phyloP scores from a whole-genome alignment of 2,797 vertebrate genomes.

The Zalophus californianus region DNA sequence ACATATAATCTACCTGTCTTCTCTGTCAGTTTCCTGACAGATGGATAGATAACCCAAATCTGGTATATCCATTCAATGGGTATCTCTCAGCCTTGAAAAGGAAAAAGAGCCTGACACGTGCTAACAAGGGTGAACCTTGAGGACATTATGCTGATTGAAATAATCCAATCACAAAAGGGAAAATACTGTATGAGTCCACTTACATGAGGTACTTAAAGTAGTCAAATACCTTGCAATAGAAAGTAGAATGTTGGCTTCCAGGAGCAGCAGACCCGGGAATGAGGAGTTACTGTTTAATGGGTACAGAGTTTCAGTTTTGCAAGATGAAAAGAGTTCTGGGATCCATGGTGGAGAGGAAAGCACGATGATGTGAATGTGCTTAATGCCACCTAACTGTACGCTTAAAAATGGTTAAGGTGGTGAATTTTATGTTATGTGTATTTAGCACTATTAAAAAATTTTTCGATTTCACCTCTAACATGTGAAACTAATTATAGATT shows the following conservation, averaged over 20 bases:
- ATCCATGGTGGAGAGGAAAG: not conserved
- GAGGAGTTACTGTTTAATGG: not conserved
- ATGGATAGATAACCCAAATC: not conserved
- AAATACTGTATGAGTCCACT: not conserved
- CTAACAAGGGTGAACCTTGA: not conserved
- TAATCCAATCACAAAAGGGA: not conserved
- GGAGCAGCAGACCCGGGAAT: fast-evolving
- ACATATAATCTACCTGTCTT: not conserved
- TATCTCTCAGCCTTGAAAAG: not conserved
- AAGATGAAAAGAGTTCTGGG: not conserved
- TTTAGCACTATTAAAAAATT: not conserved
- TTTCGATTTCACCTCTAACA: not conserved
- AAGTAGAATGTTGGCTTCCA: not conserved
- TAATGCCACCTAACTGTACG: too few species aligned
- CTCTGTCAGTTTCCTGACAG: not conserved
- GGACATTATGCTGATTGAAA: not conserved
- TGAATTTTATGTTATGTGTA: not conserved
- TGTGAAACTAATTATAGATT: not conserved
- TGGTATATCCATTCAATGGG: not conserved
- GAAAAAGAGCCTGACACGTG: not conserved
- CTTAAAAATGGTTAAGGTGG: not conserved
- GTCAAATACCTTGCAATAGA: not conserved
- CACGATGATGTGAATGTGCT: not conserved
- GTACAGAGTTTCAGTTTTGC: not conserved
- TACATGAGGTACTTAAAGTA: not conserved